Percentiles rank a stretch among this genome's conserved stretches.
Conservation (phyloP, 2,113 vertebrate genomes). For the Nettapus auritus region DNA sequence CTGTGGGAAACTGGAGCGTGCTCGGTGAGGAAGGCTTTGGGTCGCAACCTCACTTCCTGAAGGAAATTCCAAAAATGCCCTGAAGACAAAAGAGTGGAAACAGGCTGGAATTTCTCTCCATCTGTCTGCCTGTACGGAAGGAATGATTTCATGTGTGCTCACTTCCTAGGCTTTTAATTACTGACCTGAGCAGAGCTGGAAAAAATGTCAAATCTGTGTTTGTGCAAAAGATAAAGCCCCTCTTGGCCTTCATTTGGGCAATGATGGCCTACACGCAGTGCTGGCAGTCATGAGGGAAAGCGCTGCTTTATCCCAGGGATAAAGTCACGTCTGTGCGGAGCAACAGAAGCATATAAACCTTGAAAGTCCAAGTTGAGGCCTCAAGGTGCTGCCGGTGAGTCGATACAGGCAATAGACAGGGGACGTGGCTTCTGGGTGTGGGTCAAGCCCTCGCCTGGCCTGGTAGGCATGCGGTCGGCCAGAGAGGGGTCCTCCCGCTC, state of each 20-base stretch:
- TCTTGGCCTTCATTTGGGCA: constrained; percentile 14
- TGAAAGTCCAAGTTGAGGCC: not conserved
- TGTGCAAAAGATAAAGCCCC: constrained; percentile 37
- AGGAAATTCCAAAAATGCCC: constrained; percentile 85
- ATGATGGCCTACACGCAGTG: not conserved
- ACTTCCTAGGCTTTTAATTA: constrained; percentile 75
- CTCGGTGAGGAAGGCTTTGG: constrained; percentile 74
- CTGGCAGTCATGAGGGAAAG: not conserved
- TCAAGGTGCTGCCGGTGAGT: not conserved
- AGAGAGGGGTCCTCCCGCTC: not conserved
- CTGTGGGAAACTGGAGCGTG: constrained; percentile 77
- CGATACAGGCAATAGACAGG: not conserved
- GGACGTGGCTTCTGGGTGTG: not conserved
- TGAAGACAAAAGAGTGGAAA: constrained; percentile 82
- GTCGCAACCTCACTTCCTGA: constrained; percentile 80
- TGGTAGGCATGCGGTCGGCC: not conserved
- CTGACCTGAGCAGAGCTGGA: constrained; percentile 47
- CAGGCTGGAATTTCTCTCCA: constrained; percentile 77
- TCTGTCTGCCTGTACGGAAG: constrained; percentile 78
- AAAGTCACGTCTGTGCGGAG: not conserved
- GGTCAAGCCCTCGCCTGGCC: not conserved
- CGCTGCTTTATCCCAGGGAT: constrained; percentile 5
- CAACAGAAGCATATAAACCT: not conserved
- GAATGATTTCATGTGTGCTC: constrained; percentile 80
- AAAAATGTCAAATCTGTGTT: constrained; percentile 48